Evolutionary conservation across 2,888 invertebrate species (phyloP), one percentile per base, ranked within the genome.

Genomic region (Entomobrya proxima): DNA sequence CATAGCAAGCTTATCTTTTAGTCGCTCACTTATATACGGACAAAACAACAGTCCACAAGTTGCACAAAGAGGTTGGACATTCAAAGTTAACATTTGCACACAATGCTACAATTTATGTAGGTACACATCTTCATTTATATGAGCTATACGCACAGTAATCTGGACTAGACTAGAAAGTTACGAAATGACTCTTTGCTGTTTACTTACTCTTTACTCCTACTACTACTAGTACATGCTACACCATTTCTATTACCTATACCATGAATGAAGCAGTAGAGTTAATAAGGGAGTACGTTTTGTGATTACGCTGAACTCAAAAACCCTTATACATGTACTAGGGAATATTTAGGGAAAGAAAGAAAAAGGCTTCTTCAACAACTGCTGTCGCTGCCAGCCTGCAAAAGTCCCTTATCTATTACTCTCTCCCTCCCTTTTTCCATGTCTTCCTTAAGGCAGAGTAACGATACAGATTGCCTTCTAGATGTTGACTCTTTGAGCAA

Each of bases 351-450:
- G 52, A 32, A 50, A 74, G 52, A 32, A 50, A 74, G 74, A 50
- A 67, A 52, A 72, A 72, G 80, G 50, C 50, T 82, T 82, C 67
- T 35, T 75, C 58, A 13, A 30, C 50, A 61, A 37, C n/a, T 82
- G 21, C 58, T 58, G 58, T 58, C 35, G 67, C 67, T 74, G 50
- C 74, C 47, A 50, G 52, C 50, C 52, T 75, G 50, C 44, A 24
- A 75, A 82, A 82, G 64, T 75, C 82, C 82, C 82, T 82, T 82
- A 82, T 82, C 82, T 80, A 72, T 80, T 67, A 69, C 80, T 72
- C 18, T 74, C 32, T 81, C 67, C 61, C 82, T 82, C 82, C 52
- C 72, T 55, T n/a, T 47, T 32, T 35, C 79, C 67, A 15, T 44
- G 52, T 75, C 64, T 76, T 75, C 37, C 82, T 40, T 75, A 35